These are phyloP conservation scores for Cynoglossus semilaevis DNA, from an alignment of 2,113 vertebrate genomes.

Conservation along the genomic window DNA sequence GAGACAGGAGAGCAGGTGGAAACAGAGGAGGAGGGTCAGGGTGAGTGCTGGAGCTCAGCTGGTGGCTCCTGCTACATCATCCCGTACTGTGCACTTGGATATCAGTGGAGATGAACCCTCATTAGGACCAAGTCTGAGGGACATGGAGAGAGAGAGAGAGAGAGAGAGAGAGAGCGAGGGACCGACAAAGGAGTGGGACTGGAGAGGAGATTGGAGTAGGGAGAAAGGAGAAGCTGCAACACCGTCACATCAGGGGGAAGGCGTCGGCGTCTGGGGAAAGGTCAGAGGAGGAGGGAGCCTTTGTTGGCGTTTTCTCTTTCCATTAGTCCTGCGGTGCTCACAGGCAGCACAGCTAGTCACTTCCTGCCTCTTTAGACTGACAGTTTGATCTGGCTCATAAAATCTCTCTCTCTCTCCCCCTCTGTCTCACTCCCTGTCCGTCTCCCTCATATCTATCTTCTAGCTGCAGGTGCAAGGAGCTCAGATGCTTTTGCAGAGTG, in stretches of 20 bases:
- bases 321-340: slow-evolving; percentile 1
- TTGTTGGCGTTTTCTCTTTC: slow-evolving; percentile 24
- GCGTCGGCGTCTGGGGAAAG: slow-evolving; percentile 31
- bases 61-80: slow-evolving; percentile 13
- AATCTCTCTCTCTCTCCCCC: not conserved
- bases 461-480: slow-evolving; percentile 21
- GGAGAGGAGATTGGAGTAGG: not conserved
- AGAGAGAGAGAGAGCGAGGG: slow-evolving; percentile 5
- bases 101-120: slow-evolving; percentile 24
- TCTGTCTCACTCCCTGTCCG: too few relatives aligned
- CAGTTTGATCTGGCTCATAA: not conserved
- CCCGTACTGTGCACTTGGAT: not conserved
- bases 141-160: not conserved
- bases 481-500: slow-evolving; percentile 26
- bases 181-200: slow-evolving; percentile 12
- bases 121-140: slow-evolving; percentile 28
- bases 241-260: slow-evolving; percentile 10
- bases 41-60: slow-evolving; percentile 37
- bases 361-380: slow-evolving; percentile 12
- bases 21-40: slow-evolving; percentile 28
- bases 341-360: not conserved
- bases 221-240: slow-evolving; percentile 15
- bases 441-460: not conserved
- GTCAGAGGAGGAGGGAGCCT: slow-evolving; percentile 49
- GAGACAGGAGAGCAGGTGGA: slow-evolving; percentile 2